A percentile compares a stretch with the other conserved stretches of the same genome.
phyloP scores from a whole-genome alignment of 2,797 vertebrate genomes.

The Limnodromus scolopaceus region DNA sequence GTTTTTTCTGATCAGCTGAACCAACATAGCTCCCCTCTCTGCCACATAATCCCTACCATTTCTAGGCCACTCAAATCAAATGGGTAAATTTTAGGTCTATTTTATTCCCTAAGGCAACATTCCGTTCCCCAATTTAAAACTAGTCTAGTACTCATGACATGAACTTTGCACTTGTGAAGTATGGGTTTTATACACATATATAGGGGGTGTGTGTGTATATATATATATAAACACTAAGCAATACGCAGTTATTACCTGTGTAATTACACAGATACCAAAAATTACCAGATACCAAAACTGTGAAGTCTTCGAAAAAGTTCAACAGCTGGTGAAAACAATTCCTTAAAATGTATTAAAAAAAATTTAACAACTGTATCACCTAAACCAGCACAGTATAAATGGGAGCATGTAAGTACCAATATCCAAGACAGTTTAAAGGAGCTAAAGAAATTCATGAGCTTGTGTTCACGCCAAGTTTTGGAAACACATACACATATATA shows the following conservation, averaged over 20 bases:
- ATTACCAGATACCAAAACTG: background rate
- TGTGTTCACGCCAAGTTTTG: background rate
- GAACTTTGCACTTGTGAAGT: background rate
- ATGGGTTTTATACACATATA: background rate
- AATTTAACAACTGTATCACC: background rate
- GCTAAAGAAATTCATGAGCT: background rate
- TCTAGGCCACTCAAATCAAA: background rate
- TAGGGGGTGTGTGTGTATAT: fast-evolving
- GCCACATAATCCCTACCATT: background rate
- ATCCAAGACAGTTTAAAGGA: background rate
- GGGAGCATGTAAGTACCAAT: background rate
- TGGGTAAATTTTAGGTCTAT: background rate
- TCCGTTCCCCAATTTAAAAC: background rate
- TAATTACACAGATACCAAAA: background rate
- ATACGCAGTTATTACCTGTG: background rate
- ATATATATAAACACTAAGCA: background rate
- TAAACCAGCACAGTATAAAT: background rate
- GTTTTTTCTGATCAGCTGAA: background rate
- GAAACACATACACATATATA: background rate
- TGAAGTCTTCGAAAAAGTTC: background rate
- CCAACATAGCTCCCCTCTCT: background rate
- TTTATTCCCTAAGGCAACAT: background rate
- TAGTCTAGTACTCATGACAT: background rate
- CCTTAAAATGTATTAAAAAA: background rate
- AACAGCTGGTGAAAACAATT: background rate